Base-by-base conservation (phyloP, 30 jellyfish, hydroid and myxozoan genomes). In the Nemopilema nomurai region DNA sequence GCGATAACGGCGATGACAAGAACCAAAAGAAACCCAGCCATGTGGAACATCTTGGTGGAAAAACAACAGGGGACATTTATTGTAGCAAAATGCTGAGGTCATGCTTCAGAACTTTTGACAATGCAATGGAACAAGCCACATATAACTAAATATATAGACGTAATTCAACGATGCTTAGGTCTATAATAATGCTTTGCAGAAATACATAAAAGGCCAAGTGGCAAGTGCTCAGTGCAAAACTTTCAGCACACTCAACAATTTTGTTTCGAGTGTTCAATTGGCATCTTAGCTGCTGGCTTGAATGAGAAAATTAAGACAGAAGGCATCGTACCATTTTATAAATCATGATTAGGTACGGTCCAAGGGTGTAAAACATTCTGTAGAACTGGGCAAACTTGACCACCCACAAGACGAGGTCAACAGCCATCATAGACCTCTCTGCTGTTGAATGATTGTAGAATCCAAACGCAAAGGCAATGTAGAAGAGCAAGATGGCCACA, bases 331-430 rank as follows among this genome's bases (percentile, higher is more conserved):
- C 96, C 96, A 88, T 88, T 70, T 84, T 30, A 49, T 71, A 88
- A 32, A 88, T 70, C 96, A 88, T 88, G 74, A 88, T 86, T 22
- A 88, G 90, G 24, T 88, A 88, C 4, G 93, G 96, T 24, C 96
- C 96, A 24, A 88, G 89, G 28, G 79, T 31, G 27, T 53, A 18
- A 26, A 71, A 79, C 73, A 71, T 70, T 25, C 96, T 92, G 70
- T 88, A 88, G 33, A 88, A 71, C 51, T 88, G 96, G 21, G 77
- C 79, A 26, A 88, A 31, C 31, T 81, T 88, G 49, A 73, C 25
- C 50, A 51, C 16, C 89, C 89, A 88, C 13, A 88, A 18, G 20
- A 81, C 77, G 25, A 71, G 72, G 49, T 80, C 96, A 28, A 62
- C 25, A 8, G 96, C 96, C 27, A 51, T 30, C 20, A 88, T 33